Percentiles rank a stretch among this genome's conserved stretches.
phyloP scores from a whole-genome alignment of 2,888 invertebrate species.

The Hirtodrosophila confusa region DNA sequence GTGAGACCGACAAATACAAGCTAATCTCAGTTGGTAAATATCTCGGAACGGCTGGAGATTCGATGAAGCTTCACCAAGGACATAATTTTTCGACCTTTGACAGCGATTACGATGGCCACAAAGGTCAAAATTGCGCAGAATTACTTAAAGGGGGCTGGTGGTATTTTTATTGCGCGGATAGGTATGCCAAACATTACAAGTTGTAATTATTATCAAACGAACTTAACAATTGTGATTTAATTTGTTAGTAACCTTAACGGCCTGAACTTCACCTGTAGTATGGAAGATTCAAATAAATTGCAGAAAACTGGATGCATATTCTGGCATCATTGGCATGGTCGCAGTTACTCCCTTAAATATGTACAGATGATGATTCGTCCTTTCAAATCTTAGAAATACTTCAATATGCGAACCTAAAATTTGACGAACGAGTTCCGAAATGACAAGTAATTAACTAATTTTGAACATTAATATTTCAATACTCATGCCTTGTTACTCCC shows the following conservation, averaged over 20 bases:
- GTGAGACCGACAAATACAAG: conserved; percentile 1
- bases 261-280: not conserved
- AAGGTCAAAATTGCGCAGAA: too few species aligned
- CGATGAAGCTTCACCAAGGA: not conserved
- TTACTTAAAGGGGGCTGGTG: too few species aligned
- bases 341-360: conserved; percentile 8
- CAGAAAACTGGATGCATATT: not conserved
- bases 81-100: too few species aligned
- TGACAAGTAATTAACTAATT: too few species aligned
- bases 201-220: too few species aligned
- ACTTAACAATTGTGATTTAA: not conserved
- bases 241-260: conserved; percentile 9
- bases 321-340: conserved; percentile 13
- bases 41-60: not conserved
- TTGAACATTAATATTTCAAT: too few species aligned
- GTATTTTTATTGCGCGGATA: too few species aligned
- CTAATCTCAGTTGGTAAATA: not conserved
- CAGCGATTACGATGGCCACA: too few species aligned
- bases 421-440: too few species aligned
- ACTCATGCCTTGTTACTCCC: too few species aligned
- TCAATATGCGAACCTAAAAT: too few species aligned
- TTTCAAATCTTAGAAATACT: not conserved
- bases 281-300: conserved; percentile 2
- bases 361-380: conserved; percentile 19
- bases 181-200: too few species aligned